Percentiles rank a stretch among this genome's conserved stretches.
These are phyloP conservation scores for Porites australiensis DNA, from an alignment of 64 coral and sea anemone species.

Conservation along the genomic window DNA sequence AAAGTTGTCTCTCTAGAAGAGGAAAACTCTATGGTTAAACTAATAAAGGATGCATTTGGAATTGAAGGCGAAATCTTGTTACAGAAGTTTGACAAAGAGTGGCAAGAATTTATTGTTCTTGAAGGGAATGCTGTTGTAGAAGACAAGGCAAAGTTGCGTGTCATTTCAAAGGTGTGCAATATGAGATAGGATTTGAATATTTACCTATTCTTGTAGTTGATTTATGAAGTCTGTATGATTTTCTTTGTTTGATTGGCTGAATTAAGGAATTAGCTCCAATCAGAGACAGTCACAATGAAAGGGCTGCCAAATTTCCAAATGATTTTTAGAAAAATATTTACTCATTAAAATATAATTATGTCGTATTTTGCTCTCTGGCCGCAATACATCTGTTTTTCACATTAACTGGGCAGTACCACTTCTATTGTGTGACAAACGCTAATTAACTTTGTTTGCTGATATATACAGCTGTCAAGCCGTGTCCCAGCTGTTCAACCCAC, in stretches of 20 bases:
- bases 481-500: neutral
- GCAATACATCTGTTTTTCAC: conserved; percentile 6
- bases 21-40: too few relatives aligned
- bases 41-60: too few relatives aligned
- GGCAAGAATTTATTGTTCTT: too few relatives aligned
- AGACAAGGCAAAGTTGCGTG: too few relatives aligned
- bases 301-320: neutral
- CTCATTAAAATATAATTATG: neutral
- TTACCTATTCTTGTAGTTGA: neutral
- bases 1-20: too few relatives aligned
- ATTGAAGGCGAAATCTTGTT: too few relatives aligned
- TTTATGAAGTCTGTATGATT: neutral
- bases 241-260: neutral
- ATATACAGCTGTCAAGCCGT: conserved; percentile 1
- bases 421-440: conserved; percentile 1
- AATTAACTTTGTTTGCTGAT: neutral
- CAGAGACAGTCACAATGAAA: neutral
- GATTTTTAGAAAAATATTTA: neutral
- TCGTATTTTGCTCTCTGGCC: neutral
- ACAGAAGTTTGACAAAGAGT: too few relatives aligned
- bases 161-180: too few relatives aligned
- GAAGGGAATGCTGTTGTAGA: too few relatives aligned
- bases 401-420: neutral
- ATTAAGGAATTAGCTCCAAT: conserved; percentile 2
- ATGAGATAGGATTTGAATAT: too few relatives aligned